These are phyloP conservation scores for Koerneria pararmatus DNA, from an alignment of 2,888 invertebrate species.

Conservation along the genomic window DNA sequence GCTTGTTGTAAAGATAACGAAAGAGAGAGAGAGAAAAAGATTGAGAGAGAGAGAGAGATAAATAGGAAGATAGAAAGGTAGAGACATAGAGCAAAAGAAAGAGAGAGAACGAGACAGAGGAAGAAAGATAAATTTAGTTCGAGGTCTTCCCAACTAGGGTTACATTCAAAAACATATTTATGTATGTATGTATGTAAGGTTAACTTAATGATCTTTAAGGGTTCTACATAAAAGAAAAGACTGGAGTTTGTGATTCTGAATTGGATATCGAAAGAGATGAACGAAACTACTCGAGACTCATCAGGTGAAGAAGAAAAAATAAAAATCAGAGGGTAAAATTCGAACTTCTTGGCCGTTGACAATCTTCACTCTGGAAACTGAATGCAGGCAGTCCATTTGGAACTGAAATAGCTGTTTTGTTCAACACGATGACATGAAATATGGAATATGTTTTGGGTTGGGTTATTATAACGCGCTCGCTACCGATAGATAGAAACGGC, in stretches of 20 bases:
- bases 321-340: neutral
- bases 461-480: too few species aligned
- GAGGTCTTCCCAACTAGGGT: too few species aligned
- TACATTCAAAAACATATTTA: neutral
- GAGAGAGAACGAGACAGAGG: too few species aligned
- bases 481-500: too few species aligned
- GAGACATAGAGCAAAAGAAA: too few species aligned
- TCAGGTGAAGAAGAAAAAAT: neutral
- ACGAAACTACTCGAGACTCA: neutral
- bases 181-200: neutral
- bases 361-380: constrained; percentile 29
- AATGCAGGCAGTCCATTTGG: constrained; percentile 33
- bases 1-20: too few species aligned
- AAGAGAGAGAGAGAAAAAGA: too few species aligned
- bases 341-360: constrained; percentile 31
- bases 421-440: neutral
- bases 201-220: neutral
- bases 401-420: constrained; percentile 26
- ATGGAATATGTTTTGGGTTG: too few species aligned
- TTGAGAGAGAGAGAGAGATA: too few species aligned
- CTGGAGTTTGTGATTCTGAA: neutral
- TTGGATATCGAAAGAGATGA: neutral
- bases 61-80: too few species aligned
- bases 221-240: neutral
- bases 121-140: too few species aligned